Evolutionary conservation across 2,888 invertebrate species (phyloP).

Genomic region (Blomia tropicalis): DNA sequence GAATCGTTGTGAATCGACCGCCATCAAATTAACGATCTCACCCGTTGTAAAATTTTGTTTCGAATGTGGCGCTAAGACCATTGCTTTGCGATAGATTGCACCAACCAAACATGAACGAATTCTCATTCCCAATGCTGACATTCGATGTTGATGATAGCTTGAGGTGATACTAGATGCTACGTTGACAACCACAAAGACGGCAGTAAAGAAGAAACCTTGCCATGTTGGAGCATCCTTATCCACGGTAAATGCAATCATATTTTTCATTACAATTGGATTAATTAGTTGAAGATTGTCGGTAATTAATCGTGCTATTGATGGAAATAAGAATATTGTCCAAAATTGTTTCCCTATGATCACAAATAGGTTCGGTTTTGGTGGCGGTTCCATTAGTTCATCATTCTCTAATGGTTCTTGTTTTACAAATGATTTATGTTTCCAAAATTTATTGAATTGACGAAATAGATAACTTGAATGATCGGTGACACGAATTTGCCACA

Average conservation of each 20-base stretch:
- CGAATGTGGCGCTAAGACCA: constrained; percentile 36
- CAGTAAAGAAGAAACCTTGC: constrained; percentile 73
- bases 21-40: constrained; percentile 80
- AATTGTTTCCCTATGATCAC: background rate
- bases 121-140: constrained; percentile 64
- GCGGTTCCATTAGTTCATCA: background rate
- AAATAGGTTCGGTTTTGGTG: background rate
- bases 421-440: background rate
- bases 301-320: background rate
- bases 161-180: constrained; percentile 62
- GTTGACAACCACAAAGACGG: constrained; percentile 55
- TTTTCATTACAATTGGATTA: constrained; percentile 14
- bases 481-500: constrained; percentile 7
- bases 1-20: constrained; percentile 74
- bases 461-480: constrained; percentile 12
- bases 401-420: background rate
- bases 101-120: constrained; percentile 74
- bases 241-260: constrained; percentile 40
- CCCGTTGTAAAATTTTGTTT: constrained; percentile 52
- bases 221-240: constrained; percentile 46
- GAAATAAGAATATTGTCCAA: constrained; percentile 9
- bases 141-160: constrained; percentile 76
- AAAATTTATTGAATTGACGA: constrained; percentile 5
- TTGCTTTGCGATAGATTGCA: constrained; percentile 39
- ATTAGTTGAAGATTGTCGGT: constrained; percentile 6